A percentile compares a stretch with the other conserved stretches of the same genome.
phyloP scores from a whole-genome alignment of 2,113 vertebrate genomes.

The Abramis brama region DNA sequence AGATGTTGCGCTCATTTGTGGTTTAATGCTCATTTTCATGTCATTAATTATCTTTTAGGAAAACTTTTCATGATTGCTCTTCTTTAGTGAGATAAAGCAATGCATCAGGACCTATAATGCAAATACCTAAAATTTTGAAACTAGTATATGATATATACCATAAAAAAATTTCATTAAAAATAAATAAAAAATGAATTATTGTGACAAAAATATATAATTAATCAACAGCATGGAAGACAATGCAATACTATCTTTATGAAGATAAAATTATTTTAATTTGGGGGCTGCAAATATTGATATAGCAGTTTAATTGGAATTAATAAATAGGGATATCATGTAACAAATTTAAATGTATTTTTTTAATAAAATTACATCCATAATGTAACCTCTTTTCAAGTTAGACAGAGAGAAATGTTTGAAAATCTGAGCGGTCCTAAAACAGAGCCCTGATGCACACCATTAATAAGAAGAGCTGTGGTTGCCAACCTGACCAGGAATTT shows the following conservation, averaged over 20 bases:
- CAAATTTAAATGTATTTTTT: background rate
- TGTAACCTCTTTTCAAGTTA: background rate
- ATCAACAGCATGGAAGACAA: background rate
- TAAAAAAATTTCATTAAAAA: too few relatives aligned
- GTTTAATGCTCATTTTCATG: slow-evolving; percentile 31
- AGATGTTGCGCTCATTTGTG: slow-evolving; percentile 56
- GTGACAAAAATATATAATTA: background rate
- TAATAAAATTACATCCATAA: background rate
- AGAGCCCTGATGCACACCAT: slow-evolving; percentile 32
- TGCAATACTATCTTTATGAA: background rate
- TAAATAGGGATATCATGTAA: background rate
- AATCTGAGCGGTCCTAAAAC: background rate
- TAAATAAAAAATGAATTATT: too few relatives aligned
- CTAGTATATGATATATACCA: too few relatives aligned
- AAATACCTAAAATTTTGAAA: background rate
- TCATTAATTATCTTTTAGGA: slow-evolving; percentile 18
- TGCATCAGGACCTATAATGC: background rate
- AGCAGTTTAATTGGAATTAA: background rate
- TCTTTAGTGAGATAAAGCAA: background rate
- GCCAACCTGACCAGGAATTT: slow-evolving; percentile 41
- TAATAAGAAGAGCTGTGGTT: slow-evolving; percentile 44
- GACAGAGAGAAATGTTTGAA: background rate
- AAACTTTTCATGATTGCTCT: background rate
- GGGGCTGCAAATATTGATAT: background rate
- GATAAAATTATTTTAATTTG: background rate